Base-by-base conservation (phyloP, 2,797 vertebrate genomes). In the Austrolebias charrua region DNA sequence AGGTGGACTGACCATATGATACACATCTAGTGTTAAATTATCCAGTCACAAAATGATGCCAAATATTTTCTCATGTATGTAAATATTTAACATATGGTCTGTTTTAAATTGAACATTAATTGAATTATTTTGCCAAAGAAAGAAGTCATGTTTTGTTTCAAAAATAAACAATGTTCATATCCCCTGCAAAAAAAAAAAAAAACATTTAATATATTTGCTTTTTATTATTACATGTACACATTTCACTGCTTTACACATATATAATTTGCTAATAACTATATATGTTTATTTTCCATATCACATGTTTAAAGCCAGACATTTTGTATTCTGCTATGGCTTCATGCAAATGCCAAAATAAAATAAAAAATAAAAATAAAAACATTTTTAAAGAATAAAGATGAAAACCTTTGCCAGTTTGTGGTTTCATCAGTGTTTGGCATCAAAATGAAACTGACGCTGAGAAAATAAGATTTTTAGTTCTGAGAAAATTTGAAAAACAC, bases 191-290 rank as follows among this genome's bases (percentile, higher is more conserved):
- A 79, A 58, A 28, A 73, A 75, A 19, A 18, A 18, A 46, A 45
- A 45, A 3, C 74, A 69, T 72, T 87, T 88, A 90, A 89, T 91
- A 91, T 90, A 90, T 92, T 91, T 82, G 87, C 88, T 88, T 88
- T 85, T 63, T 69, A 64, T 76, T 80, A 76, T 81, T 73, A 83
- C 84, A 80, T 53, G n/a, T 85, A 82, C 67, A 78, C 72, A 60
- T 76, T 55, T 83, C 82, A 82, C 81, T 80, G 83, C 86, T 69
- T 72, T 85, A 76, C 83, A 56, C 86, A 80, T 76, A 56, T 70
- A 71, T 78, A 73, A 79, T 82, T 69, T 63, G 63, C 74, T 80
- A 67, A 71, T 53, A 69, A 71, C 72, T 80, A 55, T 75, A 38
- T 75, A 65, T 84, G 65, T 71, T 81, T 69, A 66, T 79, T 38